A percentile compares a stretch with the other conserved stretches of the same genome.
Conservation (phyloP, 2,797 vertebrate species). For the Cyprinodon diabolis region DNA sequence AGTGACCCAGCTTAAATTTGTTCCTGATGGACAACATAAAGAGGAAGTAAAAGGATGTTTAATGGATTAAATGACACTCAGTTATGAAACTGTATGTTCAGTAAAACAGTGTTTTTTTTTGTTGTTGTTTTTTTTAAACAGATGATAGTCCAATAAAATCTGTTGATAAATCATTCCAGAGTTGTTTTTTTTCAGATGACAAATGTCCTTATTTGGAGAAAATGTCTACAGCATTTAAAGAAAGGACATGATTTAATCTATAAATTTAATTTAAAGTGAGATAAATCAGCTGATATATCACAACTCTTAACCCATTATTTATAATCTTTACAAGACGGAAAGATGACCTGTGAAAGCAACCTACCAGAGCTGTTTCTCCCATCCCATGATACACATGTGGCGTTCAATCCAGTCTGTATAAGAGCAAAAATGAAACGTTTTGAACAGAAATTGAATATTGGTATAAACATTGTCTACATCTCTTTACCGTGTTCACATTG, state of each 20-base stretch:
- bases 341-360: background rate
- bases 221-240: background rate
- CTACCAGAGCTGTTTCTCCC: conserved; percentile 24
- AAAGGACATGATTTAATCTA: background rate
- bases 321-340: background rate
- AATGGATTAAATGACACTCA: background rate
- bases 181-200: background rate
- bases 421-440: background rate
- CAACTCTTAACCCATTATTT: background rate
- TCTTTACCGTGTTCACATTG: conserved; percentile 41
- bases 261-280: too few species aligned
- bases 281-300: background rate
- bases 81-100: background rate
- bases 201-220: background rate
- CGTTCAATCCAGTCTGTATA: conserved; percentile 10
- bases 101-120: background rate
- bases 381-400: conserved; percentile 60
- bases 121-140: background rate
- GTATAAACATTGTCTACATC: background rate
- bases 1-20: conserved; percentile 38
- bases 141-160: background rate
- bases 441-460: background rate
- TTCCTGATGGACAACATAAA: background rate
- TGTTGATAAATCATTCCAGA: background rate
- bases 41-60: background rate